Percentiles rank a stretch among this genome's conserved stretches.
phyloP scores from a whole-genome alignment of 1,140 invertebrate species.

The Nasonia giraulti region DNA sequence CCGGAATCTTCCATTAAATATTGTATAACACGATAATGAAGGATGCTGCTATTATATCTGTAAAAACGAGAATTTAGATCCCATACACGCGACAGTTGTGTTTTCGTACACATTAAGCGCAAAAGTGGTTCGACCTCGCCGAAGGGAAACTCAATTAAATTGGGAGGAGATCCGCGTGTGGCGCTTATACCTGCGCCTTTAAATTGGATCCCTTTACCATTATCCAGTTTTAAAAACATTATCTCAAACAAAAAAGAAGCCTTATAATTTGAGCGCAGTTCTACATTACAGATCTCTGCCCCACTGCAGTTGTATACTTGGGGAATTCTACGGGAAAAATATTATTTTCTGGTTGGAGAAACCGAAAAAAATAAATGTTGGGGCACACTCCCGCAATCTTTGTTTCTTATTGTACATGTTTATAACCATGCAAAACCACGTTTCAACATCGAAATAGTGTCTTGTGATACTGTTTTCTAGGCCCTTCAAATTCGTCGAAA shows the following conservation, averaged over 20 bases:
- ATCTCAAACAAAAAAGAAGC: conserved; percentile 11
- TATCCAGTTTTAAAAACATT: conserved; percentile 39
- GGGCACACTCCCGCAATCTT: no score
- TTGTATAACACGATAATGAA: background rate
- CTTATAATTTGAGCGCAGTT: no score
- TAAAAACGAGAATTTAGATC: conserved; percentile 13
- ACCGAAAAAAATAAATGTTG: no score
- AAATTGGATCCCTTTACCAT: conserved; percentile 47
- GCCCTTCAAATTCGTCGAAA: no score
- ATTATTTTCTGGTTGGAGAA: no score
- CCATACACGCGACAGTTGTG: conserved; percentile 27
- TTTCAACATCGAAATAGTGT: no score
- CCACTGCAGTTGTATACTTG: no score
- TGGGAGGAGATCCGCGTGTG: conserved; percentile 28
- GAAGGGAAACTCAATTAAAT: conserved; percentile 49
- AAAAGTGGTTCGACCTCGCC: conserved; percentile 47
- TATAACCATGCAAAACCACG: no score
- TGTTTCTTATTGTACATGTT: no score
- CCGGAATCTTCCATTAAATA: background rate
- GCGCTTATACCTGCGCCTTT: conserved; percentile 32
- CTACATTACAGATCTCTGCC: no score
- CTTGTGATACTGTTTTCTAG: no score
- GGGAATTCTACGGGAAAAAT: no score
- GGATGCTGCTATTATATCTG: background rate
- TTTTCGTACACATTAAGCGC: conserved; percentile 38